phyloP scores from a whole-genome alignment of 2,113 vertebrate species.

The Bothrops jararaca region DNA sequence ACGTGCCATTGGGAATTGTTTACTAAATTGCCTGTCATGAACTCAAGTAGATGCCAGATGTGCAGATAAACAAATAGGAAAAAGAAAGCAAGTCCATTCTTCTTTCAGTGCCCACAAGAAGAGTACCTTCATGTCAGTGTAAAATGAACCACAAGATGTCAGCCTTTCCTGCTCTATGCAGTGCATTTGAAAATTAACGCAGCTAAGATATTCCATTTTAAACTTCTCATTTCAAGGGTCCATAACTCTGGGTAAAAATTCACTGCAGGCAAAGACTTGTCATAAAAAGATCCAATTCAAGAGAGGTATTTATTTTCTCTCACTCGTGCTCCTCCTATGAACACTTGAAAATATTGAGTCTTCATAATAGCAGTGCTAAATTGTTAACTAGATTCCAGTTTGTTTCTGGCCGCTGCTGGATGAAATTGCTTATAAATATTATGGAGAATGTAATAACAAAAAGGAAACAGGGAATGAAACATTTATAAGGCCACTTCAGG shows the following conservation, averaged over 20 bases:
- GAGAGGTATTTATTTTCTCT: not conserved
- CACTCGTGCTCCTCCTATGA: rapidly evolving
- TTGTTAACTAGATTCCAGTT: not conserved
- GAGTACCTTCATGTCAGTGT: not conserved
- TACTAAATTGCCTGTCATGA: not conserved
- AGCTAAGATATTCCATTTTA: not conserved
- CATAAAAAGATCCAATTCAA: not conserved
- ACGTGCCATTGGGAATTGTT: not conserved
- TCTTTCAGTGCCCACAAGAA: not conserved
- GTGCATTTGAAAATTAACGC: not conserved
- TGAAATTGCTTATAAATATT: not conserved
- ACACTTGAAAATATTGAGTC: not conserved
- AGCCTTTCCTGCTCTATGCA: slow-evolving; percentile 19
- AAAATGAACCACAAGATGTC: slow-evolving; percentile 15
- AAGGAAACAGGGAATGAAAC: not conserved
- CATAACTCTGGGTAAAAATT: not conserved
- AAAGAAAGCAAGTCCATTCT: not conserved
- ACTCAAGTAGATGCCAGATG: not conserved
- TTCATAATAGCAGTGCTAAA: not conserved
- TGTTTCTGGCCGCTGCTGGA: not conserved
- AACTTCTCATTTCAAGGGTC: slow-evolving; percentile 12
- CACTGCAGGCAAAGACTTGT: not conserved
- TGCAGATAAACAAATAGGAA: not conserved
- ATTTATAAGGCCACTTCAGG: not conserved
- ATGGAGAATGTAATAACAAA: not conserved